Conservation (phyloP, 2,797 vertebrate genomes). For the Acanthurus leucopareius region DNA sequence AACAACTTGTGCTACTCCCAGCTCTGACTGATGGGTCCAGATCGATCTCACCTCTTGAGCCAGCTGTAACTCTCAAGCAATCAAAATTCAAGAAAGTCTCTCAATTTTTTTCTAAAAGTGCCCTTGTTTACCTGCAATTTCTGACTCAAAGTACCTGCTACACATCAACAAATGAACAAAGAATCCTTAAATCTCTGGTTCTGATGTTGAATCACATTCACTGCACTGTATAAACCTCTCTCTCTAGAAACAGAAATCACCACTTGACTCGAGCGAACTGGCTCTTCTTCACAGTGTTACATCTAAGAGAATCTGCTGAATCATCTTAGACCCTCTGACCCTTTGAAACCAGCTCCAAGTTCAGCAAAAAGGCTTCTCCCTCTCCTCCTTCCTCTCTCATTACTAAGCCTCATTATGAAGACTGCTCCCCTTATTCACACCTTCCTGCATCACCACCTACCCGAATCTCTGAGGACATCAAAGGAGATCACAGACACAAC, state of each 20-base stretch:
- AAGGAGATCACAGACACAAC: slow-evolving; percentile 36
- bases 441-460: slow-evolving; percentile 43
- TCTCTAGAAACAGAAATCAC: slow-evolving; percentile 28
- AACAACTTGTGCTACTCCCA: not conserved
- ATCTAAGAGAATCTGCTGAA: slow-evolving; percentile 44
- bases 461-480: slow-evolving; percentile 50
- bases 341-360: slow-evolving; percentile 43
- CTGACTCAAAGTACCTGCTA: slow-evolving; percentile 21
- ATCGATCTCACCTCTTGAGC: not conserved
- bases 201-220: slow-evolving; percentile 36
- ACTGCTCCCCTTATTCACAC: slow-evolving; percentile 32
- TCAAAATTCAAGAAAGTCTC: slow-evolving; percentile 15
- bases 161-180: slow-evolving; percentile 16
- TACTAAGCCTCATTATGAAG: slow-evolving; percentile 46
- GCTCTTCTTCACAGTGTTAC: slow-evolving; percentile 62
- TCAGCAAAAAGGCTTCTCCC: slow-evolving; percentile 40
- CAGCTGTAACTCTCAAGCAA: not conserved
- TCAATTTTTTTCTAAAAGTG: not conserved
- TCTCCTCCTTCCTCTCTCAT: slow-evolving; percentile 10
- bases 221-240: not conserved
- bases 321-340: slow-evolving; percentile 26
- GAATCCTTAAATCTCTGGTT: not conserved
- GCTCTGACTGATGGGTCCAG: not conserved
- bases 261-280: slow-evolving; percentile 51
- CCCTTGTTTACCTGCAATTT: not conserved